phyloP scores from a whole-genome alignment of 2,888 invertebrate species.

The Microplitis manilae region DNA sequence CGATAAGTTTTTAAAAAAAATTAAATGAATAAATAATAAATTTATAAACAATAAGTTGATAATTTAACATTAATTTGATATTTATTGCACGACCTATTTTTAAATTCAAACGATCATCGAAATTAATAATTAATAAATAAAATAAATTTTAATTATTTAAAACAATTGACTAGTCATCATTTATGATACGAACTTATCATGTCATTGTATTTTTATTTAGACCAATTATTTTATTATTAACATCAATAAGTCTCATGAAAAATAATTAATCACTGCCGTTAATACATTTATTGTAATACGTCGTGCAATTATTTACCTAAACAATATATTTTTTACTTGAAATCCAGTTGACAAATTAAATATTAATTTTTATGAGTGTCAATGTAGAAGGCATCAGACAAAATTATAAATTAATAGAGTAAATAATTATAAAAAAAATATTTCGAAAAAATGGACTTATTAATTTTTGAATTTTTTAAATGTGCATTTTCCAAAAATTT shows the following conservation, averaged over 20 bases:
- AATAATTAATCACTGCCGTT: slow-evolving; percentile 6
- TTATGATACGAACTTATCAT: slow-evolving; percentile 1
- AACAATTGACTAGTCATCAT: neutral
- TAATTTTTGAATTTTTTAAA: too few species aligned
- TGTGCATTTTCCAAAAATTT: too few species aligned
- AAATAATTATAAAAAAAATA: too few species aligned
- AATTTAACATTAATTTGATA: slow-evolving; percentile 31
- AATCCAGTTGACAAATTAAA: neutral
- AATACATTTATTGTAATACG: neutral
- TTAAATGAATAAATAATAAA: slow-evolving; percentile 13
- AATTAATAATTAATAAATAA: neutral
- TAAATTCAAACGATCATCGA: slow-evolving; percentile 1
- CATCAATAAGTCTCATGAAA: slow-evolving; percentile 8
- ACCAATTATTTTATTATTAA: slow-evolving; percentile 5
- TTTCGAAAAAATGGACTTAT: too few species aligned
- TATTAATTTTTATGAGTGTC: too few species aligned
- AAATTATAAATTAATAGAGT: too few species aligned
- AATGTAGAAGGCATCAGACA: too few species aligned
- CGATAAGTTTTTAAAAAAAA: slow-evolving; percentile 40
- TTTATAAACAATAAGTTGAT: slow-evolving; percentile 36
- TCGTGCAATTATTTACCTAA: neutral
- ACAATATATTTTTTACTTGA: neutral
- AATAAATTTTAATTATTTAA: neutral
- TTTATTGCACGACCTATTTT: slow-evolving; percentile 38
- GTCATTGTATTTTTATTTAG: neutral